A percentile compares a stretch with the other conserved stretches of the same genome.
phyloP scores from a whole-genome alignment of 2,888 invertebrate species.

The Drosophila paucipuncta region DNA sequence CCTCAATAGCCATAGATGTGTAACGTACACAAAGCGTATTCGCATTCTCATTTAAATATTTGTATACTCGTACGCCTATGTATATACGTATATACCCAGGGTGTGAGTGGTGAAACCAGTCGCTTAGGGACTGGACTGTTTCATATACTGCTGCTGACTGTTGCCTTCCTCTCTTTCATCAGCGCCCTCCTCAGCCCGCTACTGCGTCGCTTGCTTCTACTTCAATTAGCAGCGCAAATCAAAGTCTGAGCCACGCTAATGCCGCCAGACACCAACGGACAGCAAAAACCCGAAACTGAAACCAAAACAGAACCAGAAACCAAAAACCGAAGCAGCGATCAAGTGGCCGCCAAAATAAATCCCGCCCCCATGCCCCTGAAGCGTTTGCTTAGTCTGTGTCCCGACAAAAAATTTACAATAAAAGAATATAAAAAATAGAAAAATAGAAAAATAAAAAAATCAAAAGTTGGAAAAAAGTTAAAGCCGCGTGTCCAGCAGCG shows the following conservation, averaged over 20 bases:
- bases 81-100: background rate
- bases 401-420: constrained; percentile 15
- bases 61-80: background rate
- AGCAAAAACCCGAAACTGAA: constrained; percentile 43
- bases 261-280: constrained; percentile 49
- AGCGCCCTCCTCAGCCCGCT: background rate
- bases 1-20: background rate
- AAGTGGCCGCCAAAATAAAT: constrained; percentile 44
- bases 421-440: constrained; percentile 12
- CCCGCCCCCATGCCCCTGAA: background rate
- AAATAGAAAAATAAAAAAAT: constrained; percentile 21
- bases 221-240: constrained; percentile 74
- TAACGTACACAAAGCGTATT: background rate
- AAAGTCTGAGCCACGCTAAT: constrained; percentile 59
- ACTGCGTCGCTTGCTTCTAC: constrained; percentile 9
- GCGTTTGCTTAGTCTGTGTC: constrained; percentile 2
- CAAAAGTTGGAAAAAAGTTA: constrained; percentile 52
- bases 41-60: background rate
- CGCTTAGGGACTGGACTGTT: background rate
- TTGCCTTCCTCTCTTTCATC: too few species aligned
- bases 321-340: constrained; percentile 52
- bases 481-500: constrained; percentile 71
- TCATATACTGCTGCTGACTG: background rate
- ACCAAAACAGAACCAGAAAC: constrained; percentile 39
- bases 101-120: background rate